A percentile compares a stretch with the other conserved stretches of the same genome.
Evolutionary conservation across 2,113 vertebrate genomes (phyloP).

Genomic region (Nettapus auritus): DNA sequence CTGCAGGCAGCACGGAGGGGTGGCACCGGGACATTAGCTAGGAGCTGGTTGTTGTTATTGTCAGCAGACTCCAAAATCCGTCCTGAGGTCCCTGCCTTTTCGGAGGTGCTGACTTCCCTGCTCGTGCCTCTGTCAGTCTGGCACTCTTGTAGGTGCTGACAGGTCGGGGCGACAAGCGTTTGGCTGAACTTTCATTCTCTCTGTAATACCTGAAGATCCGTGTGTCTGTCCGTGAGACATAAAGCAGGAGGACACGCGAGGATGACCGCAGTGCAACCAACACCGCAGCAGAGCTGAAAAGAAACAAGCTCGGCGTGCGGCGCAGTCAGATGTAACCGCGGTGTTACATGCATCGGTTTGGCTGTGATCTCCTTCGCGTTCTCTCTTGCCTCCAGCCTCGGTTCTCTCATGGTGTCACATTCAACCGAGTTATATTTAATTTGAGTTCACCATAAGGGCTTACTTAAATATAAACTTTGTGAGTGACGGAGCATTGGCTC

Average conservation of each 20-base stretch:
- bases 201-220: conserved; percentile 29
- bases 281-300: background rate
- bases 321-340: conserved; percentile 9
- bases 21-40: conserved; percentile 4
- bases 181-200: conserved; percentile 36
- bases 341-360: background rate
- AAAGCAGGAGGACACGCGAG: background rate
- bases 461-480: conserved; percentile 62
- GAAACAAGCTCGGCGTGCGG: background rate
- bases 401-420: conserved; percentile 54
- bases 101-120: background rate
- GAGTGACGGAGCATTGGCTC: conserved; percentile 2
- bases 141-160: background rate
- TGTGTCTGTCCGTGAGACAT: background rate
- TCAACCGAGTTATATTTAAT: conserved; percentile 45
- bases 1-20: too few relatives aligned
- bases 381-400: background rate
- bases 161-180: conserved; percentile 41
- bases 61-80: background rate
- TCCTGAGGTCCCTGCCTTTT: conserved; percentile 9
- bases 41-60: conserved; percentile 26
- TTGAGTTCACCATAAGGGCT: conserved; percentile 57
- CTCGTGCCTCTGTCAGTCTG: background rate
- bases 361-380: conserved; percentile 13
- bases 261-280: background rate